Base-by-base conservation (phyloP, 2,113 vertebrate genomes). In the Bothrops jararaca region DNA sequence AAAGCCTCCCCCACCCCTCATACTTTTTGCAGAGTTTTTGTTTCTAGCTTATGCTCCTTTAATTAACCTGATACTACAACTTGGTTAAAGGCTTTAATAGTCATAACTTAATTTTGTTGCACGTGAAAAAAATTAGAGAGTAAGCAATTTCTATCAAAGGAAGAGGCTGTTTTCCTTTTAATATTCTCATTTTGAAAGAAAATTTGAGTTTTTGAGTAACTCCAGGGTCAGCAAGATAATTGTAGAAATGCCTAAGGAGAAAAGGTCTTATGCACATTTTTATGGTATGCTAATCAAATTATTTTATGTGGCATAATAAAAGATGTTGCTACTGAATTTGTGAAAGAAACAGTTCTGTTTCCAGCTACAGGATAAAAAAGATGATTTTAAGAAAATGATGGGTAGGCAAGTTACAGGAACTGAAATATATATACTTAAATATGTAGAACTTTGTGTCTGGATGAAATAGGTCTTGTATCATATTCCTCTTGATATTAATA, bases 191-290 rank as follows among this genome's bases (percentile, higher is more conserved):
- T 90, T 89, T 57, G 24, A 92, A 91, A 85, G 52, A 4, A 60
- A 52, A 90, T 64, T 64, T 91, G 22, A 34, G 39, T 91, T 74
- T n/a, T 91, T 42, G 80, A 26, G 1, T 58, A 88, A 57, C 34
- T 23, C 29, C 34, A 88, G 85, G 89, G 29, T n/a, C 60, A 92
- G 89, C 89, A n/a, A 92, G 86, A 91, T 86, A 93, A 91, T 86
- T 69, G 69, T 58, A 54, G 42, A 58, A 92, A 86, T 90, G 45
- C 58, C 52, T 34, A 86, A 12, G 13, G 29, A 15, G 91, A 89
- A 93, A 93, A 45, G 24, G 58, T 74, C 58, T 92, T 92, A 89
- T 52, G 89, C 69, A 89, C 23, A 85, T 22, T 94, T 93, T 58
- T 54, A 87, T 11, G 50, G 26, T 45, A 90, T 80, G 57, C 29